These are phyloP conservation scores for Hypocryptadius cinnamomeus DNA, from an alignment of 2,113 vertebrate genomes.

Conservation along the genomic window DNA sequence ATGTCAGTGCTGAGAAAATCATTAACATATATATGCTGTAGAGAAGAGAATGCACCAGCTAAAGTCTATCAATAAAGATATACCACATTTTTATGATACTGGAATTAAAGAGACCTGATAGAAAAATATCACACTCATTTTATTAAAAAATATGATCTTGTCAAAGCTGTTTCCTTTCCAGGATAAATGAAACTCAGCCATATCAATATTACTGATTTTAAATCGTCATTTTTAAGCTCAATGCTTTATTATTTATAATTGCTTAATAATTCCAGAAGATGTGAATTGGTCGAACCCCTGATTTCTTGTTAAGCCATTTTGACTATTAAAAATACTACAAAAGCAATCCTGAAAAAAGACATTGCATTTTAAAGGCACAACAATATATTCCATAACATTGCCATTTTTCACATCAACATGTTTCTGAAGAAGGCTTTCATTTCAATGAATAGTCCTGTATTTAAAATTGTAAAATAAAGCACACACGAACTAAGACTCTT, in stretches of 20 bases:
- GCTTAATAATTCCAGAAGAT: slow-evolving; percentile 19
- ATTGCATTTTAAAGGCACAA: background rate
- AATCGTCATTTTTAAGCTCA: slow-evolving; percentile 12
- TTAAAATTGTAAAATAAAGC: background rate
- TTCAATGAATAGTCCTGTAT: background rate
- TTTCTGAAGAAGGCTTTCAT: background rate
- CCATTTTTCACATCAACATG: background rate
- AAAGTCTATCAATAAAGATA: slow-evolving; percentile 54
- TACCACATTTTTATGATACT: slow-evolving; percentile 42
- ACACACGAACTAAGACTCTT: background rate
- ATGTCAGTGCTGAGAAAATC: slow-evolving; percentile 49
- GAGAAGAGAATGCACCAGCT: slow-evolving; percentile 26
- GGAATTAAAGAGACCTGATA: slow-evolving; percentile 44
- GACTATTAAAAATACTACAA: background rate
- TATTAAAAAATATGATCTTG: slow-evolving; percentile 32
- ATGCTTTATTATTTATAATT: slow-evolving; percentile 46
- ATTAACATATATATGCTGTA: slow-evolving; percentile 42
- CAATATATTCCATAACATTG: background rate
- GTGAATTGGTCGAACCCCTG: background rate
- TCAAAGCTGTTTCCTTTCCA: slow-evolving; percentile 42
- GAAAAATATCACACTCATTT: slow-evolving; percentile 28
- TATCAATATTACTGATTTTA: slow-evolving; percentile 40
- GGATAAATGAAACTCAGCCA: slow-evolving; percentile 5
- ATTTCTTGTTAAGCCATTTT: background rate
- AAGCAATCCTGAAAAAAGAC: background rate